These are phyloP conservation scores for Spodoptera frugiperda DNA, from an alignment of 1,140 invertebrate genomes.

Conservation along the genomic window DNA sequence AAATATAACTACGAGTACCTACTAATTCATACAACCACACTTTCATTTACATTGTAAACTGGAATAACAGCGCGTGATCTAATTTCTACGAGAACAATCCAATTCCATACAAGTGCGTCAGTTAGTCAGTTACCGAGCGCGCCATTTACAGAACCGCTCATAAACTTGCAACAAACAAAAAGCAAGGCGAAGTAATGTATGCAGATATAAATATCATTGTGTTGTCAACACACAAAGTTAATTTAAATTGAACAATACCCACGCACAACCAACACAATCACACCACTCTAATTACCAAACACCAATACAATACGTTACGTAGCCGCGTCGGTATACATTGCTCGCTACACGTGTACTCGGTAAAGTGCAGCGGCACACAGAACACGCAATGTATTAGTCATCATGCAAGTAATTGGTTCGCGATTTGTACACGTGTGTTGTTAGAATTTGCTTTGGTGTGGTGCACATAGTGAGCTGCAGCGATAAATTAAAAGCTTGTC, in stretches of 20 bases:
- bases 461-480: neutral
- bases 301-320: slow-evolving; percentile 7
- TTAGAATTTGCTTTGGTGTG: slow-evolving; percentile 33
- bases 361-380: neutral
- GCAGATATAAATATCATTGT: slow-evolving; percentile 37
- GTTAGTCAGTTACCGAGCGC: neutral
- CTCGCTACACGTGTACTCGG: neutral
- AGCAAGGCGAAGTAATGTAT: slow-evolving; percentile 14
- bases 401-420: slow-evolving; percentile 56
- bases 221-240: slow-evolving; percentile 34
- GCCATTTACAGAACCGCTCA: neutral
- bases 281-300: slow-evolving; percentile 19
- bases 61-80: too few relatives aligned
- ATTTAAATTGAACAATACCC: slow-evolving; percentile 35
- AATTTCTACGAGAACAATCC: too few relatives aligned
- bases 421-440: slow-evolving; percentile 59
- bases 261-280: neutral
- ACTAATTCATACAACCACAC: too few relatives aligned
- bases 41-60: too few relatives aligned
- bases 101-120: too few relatives aligned
- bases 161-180: slow-evolving; percentile 26
- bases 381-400: slow-evolving; percentile 47
- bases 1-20: too few relatives aligned
- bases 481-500: neutral
- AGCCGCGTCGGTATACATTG: slow-evolving; percentile 33